Percentiles rank a stretch among this genome's conserved stretches.
Evolutionary conservation across 2,797 vertebrate genomes (phyloP).

Genomic region (Falco biarmicus): DNA sequence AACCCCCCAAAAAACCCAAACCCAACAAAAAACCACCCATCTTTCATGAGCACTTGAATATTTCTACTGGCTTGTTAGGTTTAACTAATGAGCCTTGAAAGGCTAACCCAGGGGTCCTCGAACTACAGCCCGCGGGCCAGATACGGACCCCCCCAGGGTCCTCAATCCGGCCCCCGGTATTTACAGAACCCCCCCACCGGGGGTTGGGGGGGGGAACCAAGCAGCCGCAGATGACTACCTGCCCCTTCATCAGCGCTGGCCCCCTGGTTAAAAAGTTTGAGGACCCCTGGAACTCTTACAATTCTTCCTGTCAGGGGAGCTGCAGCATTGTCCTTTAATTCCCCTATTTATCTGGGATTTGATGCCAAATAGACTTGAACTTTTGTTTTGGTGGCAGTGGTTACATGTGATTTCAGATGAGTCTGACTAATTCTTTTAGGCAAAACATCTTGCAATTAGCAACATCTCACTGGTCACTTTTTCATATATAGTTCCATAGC

Average conservation of each 20-base stretch:
- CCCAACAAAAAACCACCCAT: not conserved
- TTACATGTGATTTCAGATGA: conserved; percentile 35
- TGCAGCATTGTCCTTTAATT: conserved; percentile 19
- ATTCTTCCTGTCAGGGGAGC: not conserved
- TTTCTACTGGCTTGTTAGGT: not conserved
- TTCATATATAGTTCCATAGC: not conserved
- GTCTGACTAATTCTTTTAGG: conserved; percentile 35
- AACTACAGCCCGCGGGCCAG: too few species aligned
- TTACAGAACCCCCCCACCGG: too few species aligned
- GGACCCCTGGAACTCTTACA: not conserved
- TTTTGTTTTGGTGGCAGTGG: not conserved
- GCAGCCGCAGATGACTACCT: too few species aligned
- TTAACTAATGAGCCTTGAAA: not conserved
- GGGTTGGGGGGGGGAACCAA: too few species aligned
- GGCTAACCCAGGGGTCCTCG: not conserved
- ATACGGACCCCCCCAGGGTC: too few species aligned
- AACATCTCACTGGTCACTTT: not conserved
- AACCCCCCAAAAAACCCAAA: too few species aligned
- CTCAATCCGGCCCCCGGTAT: too few species aligned
- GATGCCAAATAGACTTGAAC: conserved; percentile 27
- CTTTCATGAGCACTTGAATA: not conserved
- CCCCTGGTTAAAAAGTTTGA: too few species aligned
- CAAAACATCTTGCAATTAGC: conserved; percentile 38
- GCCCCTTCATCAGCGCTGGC: too few species aligned
- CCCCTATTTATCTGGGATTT: conserved; percentile 26